Base-by-base conservation (phyloP, 1,140 invertebrate genomes). In the Drosophila eugracilis region DNA sequence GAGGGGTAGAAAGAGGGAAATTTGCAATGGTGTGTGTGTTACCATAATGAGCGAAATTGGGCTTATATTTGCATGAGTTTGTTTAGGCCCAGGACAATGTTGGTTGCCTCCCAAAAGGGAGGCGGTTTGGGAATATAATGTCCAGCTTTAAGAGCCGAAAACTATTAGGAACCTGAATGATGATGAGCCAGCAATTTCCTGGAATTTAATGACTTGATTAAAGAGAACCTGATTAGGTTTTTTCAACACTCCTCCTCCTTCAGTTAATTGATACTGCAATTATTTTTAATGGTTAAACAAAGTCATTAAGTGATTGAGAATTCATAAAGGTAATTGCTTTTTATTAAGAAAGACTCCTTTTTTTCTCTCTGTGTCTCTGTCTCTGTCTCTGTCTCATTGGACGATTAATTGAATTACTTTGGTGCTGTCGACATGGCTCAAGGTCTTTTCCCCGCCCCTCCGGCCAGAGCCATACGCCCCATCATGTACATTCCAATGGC, bases 321-420 rank as follows among this genome's bases (percentile, higher is more conserved):
- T 50, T 67, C 50, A 50, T 26, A 4, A 9, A 21, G 2, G 41
- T 47, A 28, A 60, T 12, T 19, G 3, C 19, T 36, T 9, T 4
- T 19, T 32, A 7, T 55, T 58, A n/a, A n/a, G n/a, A n/a, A n/a
- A n/a, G n/a, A n/a, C n/a, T n/a, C n/a, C n/a, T n/a, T 17, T 19
- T 22, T 63, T 62, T 54, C 7, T 44, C 15, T 28, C 59, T 10
- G 59, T 62, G 59, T n/a, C n/a, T n/a, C n/a, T n/a, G n/a, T n/a
- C n/a, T n/a, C n/a, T n/a, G n/a, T n/a, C n/a, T n/a, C n/a, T n/a
- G n/a, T n/a, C n/a, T n/a, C n/a, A n/a, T n/a, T n/a, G n/a, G n/a
- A n/a, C 65, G 14, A 69, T 69, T 69, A 69, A 69, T 69, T 69
- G 65, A 69, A 69, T 69, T 69, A 69, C 50, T 12, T 67, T 26